A percentile compares a stretch with the other conserved stretches of the same genome.
Conservation (phyloP, 1,140 invertebrate genomes). For the Cheumatopsyche charites region DNA sequence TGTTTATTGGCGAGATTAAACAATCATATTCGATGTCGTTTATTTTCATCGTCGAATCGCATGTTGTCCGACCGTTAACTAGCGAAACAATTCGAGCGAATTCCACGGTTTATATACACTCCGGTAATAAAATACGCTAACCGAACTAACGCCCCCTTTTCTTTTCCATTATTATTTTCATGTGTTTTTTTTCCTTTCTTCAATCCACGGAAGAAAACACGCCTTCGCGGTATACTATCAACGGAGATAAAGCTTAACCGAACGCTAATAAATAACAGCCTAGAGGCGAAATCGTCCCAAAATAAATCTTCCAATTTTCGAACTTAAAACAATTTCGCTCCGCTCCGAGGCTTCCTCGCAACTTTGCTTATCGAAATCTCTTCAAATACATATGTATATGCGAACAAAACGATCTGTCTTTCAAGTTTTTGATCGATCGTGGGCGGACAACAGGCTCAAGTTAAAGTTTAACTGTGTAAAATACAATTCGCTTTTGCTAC, state of each 20-base stretch:
- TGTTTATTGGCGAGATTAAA: slow-evolving; percentile 3
- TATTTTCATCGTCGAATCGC: slow-evolving; percentile 24
- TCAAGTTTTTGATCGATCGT: slow-evolving; percentile 21
- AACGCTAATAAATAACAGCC: too few species aligned
- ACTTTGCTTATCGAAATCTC: neutral
- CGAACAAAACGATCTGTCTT: slow-evolving; percentile 15
- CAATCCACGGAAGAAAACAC: too few species aligned
- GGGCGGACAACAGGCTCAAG: neutral
- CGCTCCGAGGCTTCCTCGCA: neutral
- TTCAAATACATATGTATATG: neutral
- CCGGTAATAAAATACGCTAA: slow-evolving; percentile 16
- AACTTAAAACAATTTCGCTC: neutral
- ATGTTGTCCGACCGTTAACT: slow-evolving; percentile 11
- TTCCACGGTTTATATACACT: slow-evolving; percentile 17
- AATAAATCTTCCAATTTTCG: slow-evolving; percentile 1
- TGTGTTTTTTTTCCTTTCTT: neutral
- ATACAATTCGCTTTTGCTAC: too few species aligned
- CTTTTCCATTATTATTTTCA: slow-evolving; percentile 1
- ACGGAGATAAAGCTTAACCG: neutral
- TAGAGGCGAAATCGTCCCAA: neutral
- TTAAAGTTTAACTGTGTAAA: neutral
- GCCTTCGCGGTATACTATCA: neutral
- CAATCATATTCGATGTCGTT: slow-evolving; percentile 26
- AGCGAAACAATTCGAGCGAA: neutral
- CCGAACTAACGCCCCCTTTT: slow-evolving; percentile 1